phyloP scores from a whole-genome alignment of 1,140 invertebrate genomes.

The Dendroctonus ponderosae region DNA sequence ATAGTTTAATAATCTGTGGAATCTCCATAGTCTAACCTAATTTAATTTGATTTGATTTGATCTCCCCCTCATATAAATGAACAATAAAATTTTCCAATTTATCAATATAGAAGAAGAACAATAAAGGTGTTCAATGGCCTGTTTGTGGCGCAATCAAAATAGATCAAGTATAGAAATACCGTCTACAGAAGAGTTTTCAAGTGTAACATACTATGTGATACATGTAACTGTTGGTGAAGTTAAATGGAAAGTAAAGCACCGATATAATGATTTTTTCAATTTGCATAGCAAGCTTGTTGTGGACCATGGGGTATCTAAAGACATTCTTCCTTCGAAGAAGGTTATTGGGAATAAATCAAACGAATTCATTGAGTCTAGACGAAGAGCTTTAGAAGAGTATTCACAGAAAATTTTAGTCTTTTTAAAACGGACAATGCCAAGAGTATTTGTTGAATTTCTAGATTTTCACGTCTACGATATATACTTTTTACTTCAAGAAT shows the following conservation, averaged over 20 bases:
- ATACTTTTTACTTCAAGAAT: slow-evolving; percentile 74
- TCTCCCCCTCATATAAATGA: too few species aligned
- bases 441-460: slow-evolving; percentile 72
- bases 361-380: slow-evolving; percentile 80
- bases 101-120: background rate
- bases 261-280: slow-evolving; percentile 87
- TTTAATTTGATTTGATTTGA: too few species aligned
- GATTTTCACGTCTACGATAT: slow-evolving; percentile 82
- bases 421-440: slow-evolving; percentile 71
- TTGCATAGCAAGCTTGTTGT: slow-evolving; percentile 78
- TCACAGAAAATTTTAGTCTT: slow-evolving; percentile 74
- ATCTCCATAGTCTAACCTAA: background rate
- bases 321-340: slow-evolving; percentile 88
- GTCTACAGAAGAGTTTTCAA: slow-evolving; percentile 55
- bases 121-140: slow-evolving; percentile 57
- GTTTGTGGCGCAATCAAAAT: slow-evolving; percentile 59
- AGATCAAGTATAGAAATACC: slow-evolving; percentile 62
- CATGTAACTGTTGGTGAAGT: slow-evolving; percentile 66
- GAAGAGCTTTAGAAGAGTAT: slow-evolving; percentile 76
- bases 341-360: slow-evolving; percentile 66
- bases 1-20: too few species aligned
- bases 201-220: slow-evolving; percentile 68
- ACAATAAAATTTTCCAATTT: background rate
- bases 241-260: slow-evolving; percentile 78
- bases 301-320: slow-evolving; percentile 77